Evolutionary conservation across 2,797 vertebrate genomes (phyloP).

Genomic region (Periophthalmus magnuspinnatus): DNA sequence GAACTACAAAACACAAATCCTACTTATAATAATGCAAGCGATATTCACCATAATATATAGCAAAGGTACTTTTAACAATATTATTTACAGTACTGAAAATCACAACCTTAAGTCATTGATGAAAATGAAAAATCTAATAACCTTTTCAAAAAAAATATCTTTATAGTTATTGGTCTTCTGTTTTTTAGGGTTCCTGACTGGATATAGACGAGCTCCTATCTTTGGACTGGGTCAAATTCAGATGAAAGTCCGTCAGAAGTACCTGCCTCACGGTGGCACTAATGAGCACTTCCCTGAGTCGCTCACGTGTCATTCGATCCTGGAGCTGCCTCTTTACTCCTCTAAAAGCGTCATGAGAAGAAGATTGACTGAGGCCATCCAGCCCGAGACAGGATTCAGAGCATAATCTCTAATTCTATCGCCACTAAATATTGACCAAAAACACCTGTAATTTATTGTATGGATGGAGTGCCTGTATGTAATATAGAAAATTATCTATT

Average conservation of each 20-base stretch:
- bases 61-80: background rate
- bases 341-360: slow-evolving; percentile 55
- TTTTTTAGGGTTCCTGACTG: slow-evolving; percentile 74
- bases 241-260: slow-evolving; percentile 51
- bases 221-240: slow-evolving; percentile 57
- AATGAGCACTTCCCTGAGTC: slow-evolving; percentile 67
- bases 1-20: no score
- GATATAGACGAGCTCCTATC: slow-evolving; percentile 69
- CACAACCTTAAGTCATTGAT: background rate
- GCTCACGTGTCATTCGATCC: slow-evolving; percentile 58
- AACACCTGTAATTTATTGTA: background rate
- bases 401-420: background rate
- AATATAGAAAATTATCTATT: background rate
- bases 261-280: background rate
- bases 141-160: background rate
- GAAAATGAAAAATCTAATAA: background rate
- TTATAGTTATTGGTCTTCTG: background rate
- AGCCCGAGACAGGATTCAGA: slow-evolving; percentile 47
- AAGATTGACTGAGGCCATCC: slow-evolving; percentile 65
- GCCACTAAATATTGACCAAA: background rate
- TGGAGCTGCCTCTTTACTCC: slow-evolving; percentile 68
- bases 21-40: no score
- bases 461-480: background rate
- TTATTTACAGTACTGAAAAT: background rate
- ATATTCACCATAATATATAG: background rate